Base-by-base conservation (phyloP, 2,888 invertebrate species). In the Auanema freiburgensis region DNA sequence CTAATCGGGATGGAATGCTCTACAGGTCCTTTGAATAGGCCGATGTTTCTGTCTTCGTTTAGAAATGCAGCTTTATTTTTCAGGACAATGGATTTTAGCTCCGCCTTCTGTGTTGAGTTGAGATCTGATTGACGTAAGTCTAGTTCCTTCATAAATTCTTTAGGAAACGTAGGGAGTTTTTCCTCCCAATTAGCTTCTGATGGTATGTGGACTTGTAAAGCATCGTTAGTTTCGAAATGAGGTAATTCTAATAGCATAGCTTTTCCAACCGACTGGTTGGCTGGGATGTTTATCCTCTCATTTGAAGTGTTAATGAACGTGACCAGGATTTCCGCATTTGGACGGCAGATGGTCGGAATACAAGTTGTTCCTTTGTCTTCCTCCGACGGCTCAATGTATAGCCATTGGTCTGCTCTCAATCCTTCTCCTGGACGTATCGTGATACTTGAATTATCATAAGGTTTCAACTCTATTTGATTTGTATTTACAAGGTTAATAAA, bases 181-280 rank as follows among this genome's bases (percentile, higher is more conserved):
- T 23, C 58, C 8, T 58, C 51, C 58, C 58, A 58, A 16, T 58
- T 33, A 18, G 41, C 18, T 49, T 58, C 58, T 11, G 5, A 3
- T 6, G 58, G 58, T 18, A 14, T 25, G 51, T 58, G 50, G 16
- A 24, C 23, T n/a, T 16, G 53, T 5, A 33, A 33, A 33, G 33
- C 3, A 33, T 33, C 33, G 4, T 33, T 3, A 5, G 33, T 33
- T 33, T 33, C 33, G 8, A 5, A 33, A 33, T 33, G 33, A 33
- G 33, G 33, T 3, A 33, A 33, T 5, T 33, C 33, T 5, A 33
- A 3, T 8, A 33, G 4, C 8, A 5, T 33, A 33, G 8, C 33
- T 33, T 33, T 33, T 33, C 33, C 33, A 3, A 33, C 8, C 4
- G 33, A 33, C 8, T 33, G 33, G 8, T 33, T 33, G 3, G 33